Base-by-base conservation (phyloP, 2,888 invertebrate species). In the Julus scandinavius region DNA sequence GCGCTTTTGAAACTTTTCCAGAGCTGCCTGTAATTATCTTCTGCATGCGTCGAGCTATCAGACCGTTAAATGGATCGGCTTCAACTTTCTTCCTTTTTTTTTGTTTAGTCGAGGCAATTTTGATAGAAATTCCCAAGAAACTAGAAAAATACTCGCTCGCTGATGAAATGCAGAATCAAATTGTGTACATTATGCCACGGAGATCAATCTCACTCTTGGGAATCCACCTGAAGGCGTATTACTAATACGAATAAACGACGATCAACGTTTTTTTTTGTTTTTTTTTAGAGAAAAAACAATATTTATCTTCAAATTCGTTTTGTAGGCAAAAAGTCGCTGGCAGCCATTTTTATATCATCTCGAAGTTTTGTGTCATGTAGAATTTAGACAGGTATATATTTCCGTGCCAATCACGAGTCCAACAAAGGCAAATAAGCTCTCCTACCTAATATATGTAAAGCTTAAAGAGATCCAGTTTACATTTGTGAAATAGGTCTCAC, bases 401-500 rank as follows among this genome's bases (percentile, higher is more conserved):
- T 63, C 3, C 20, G 38, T 80, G 38, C 29, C 29, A 7, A n/a
- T 13, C n/a, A 63, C 72, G 29, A 29, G 72, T 38, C 38, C 80
- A 11, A 80, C 15, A 80, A 80, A 80, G 38, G 80, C 80, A 38
- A 80, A 80, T 80, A 80, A 80, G 63, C 20, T 11, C 38, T 29
- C 0, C 11, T 13, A 38, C 38, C 80, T 80, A 80, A 80, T 80
- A 38, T 80, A 80, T 80, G 80, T 80, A 80, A 80, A 80, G 80
- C 80, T 20, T 13, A 13, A 38, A 38, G 80, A 80, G 80, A 80
- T 80, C 80, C 80, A 38, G 80, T 80, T 80, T 80, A 80, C 80
- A 80, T 80, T 80, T 38, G 80, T 80, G 80, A 20, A 80, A 80
- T 80, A 13, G 80, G 80, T 80, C 80, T 80, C 80, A 29, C 13